phyloP scores from a whole-genome alignment of 2,888 invertebrate species.

The Nomada ruficornis region DNA sequence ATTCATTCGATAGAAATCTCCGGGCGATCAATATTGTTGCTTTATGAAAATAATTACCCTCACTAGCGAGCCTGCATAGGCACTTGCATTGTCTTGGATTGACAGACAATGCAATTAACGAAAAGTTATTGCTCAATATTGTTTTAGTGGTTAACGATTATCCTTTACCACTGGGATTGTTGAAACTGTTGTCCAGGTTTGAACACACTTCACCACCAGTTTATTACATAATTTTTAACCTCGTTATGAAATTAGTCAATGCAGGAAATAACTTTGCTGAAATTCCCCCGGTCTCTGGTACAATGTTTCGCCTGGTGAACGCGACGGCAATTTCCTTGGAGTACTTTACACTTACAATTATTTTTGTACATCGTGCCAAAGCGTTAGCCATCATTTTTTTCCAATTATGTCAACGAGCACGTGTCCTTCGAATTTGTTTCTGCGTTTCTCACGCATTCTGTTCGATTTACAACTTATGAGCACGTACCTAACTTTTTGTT shows the following conservation, averaged over 20 bases:
- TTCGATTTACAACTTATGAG: conserved; percentile 13
- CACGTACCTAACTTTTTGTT: background rate
- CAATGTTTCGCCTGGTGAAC: background rate
- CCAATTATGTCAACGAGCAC: conserved; percentile 44
- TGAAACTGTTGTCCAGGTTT: background rate
- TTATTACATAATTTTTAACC: background rate
- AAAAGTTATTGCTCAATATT: background rate
- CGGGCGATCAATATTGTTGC: background rate
- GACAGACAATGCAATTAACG: background rate
- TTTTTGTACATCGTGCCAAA: no score
- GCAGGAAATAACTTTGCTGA: background rate
- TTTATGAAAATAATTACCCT: background rate
- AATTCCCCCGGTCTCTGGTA: background rate
- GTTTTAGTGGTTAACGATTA: background rate
- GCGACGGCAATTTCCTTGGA: background rate
- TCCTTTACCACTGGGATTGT: background rate
- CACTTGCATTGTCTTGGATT: background rate
- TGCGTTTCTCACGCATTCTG: conserved; percentile 34
- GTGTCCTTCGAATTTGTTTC: conserved; percentile 37
- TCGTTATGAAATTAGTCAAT: background rate
- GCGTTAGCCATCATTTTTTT: background rate
- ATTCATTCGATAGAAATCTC: background rate
- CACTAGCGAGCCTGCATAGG: background rate
- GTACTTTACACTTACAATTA: no score
- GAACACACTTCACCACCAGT: background rate